A percentile compares a stretch with the other conserved stretches of the same genome.
Conservation (phyloP, 2,797 vertebrate genomes). For the Lepilemur septentrionalis region DNA sequence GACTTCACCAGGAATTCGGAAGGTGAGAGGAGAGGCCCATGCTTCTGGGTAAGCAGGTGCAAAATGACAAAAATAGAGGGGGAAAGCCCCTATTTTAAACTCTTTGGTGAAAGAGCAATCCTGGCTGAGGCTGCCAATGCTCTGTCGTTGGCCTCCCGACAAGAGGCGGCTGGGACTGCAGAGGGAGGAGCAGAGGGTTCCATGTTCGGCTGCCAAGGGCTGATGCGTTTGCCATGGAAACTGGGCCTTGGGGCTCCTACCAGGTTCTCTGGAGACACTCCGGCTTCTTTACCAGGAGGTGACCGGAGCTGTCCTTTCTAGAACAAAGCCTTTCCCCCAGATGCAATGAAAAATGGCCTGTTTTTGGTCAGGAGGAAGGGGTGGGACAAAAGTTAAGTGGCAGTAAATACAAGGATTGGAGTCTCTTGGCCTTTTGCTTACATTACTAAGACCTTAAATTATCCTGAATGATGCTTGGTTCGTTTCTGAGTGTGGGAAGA, state of each 20-base stretch:
- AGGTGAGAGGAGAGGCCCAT: neutral
- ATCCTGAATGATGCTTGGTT: conserved; percentile 10
- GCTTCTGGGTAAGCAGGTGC: neutral
- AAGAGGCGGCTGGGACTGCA: neutral
- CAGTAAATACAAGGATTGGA: conserved; percentile 10
- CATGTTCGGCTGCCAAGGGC: neutral
- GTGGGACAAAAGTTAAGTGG: conserved; percentile 6
- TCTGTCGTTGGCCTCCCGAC: neutral
- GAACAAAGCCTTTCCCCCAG: neutral
- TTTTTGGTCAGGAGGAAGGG: neutral
- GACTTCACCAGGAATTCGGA: neutral
- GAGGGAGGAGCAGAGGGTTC: neutral
- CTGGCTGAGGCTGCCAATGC: neutral
- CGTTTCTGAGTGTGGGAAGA: conserved; percentile 64
- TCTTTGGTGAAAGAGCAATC: neutral
- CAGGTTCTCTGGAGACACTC: neutral
- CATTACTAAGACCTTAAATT: conserved; percentile 58
- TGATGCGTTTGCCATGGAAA: neutral
- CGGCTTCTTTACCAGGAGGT: neutral
- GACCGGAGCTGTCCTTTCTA: conserved; percentile 11
- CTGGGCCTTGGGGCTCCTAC: neutral
- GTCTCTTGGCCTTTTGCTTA: neutral
- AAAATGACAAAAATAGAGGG: conserved; percentile 1
- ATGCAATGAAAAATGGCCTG: conserved; percentile 24
- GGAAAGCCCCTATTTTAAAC: neutral